Evolutionary conservation across 1,140 invertebrate species (phyloP).

Genomic region (Mylabris phalerata): DNA sequence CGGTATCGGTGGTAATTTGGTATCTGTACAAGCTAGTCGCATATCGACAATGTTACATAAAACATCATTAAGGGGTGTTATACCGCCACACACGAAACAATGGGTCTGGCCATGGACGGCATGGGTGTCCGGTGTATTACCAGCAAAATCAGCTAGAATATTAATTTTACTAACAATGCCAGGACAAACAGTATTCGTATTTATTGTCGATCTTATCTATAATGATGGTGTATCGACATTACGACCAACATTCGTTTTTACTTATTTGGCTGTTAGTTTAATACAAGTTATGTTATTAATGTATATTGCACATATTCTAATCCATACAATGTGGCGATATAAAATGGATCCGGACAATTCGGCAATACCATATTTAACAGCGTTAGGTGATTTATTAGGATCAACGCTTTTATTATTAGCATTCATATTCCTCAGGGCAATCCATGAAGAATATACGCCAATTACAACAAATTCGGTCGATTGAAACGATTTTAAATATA

Average conservation of each 20-base stretch:
- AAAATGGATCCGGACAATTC: constrained; percentile 94
- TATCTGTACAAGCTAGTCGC: constrained; percentile 92
- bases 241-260: constrained; percentile 53
- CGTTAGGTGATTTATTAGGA: constrained; percentile 87
- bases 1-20: constrained; percentile 94
- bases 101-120: constrained; percentile 74
- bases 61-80: constrained; percentile 65
- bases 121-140: constrained; percentile 68
- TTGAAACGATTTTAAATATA: too few species aligned
- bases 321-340: constrained; percentile 84
- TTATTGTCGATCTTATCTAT: constrained; percentile 67
- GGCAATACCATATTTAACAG: constrained; percentile 94
- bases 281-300: constrained; percentile 68
- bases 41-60: constrained; percentile 90
- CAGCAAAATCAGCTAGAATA: constrained; percentile 77
- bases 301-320: constrained; percentile 79
- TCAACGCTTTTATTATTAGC: constrained; percentile 76
- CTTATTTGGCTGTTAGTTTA: constrained; percentile 57
- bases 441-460: constrained; percentile 37
- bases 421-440: constrained; percentile 70
- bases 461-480: not conserved
- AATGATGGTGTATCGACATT: constrained; percentile 51
- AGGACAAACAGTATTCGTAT: constrained; percentile 89
- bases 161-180: constrained; percentile 79
- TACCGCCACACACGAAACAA: constrained; percentile 66